Conservation (phyloP, 2,113 vertebrate genomes). For the Monopterus albus region DNA sequence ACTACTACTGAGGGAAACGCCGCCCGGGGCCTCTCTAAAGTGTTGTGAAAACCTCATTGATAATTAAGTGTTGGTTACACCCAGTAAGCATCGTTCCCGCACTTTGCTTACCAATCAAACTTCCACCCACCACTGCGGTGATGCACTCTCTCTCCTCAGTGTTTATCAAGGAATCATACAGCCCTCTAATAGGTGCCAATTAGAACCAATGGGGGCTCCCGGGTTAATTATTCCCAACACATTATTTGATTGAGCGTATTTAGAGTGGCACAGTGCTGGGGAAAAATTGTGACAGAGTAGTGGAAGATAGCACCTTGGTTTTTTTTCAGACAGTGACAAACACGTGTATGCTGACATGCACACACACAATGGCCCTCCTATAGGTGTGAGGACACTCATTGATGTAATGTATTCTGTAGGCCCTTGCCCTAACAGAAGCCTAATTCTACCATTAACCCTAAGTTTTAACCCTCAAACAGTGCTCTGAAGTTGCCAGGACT, state of each 20-base stretch:
- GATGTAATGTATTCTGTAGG: too few species aligned
- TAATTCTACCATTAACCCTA: too few species aligned
- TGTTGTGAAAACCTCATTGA: conserved; percentile 87
- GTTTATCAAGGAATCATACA: conserved; percentile 83
- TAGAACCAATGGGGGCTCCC: conserved; percentile 82
- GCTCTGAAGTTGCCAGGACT: too few species aligned
- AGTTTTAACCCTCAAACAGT: too few species aligned
- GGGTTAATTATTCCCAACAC: conserved; percentile 87
- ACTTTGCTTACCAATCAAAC: conserved; percentile 87
- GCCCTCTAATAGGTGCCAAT: conserved; percentile 85
- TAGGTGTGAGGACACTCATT: too few species aligned
- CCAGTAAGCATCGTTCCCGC: conserved; percentile 82
- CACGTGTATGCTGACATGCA: not conserved
- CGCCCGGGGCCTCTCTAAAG: conserved; percentile 82
- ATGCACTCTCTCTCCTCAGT: conserved; percentile 64
- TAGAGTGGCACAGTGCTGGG: conserved; percentile 75
- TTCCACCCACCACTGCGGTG: conserved; percentile 74
- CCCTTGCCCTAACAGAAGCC: too few species aligned
- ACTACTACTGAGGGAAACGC: conserved; percentile 82
- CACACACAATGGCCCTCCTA: conserved; percentile 9
- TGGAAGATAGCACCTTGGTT: conserved; percentile 69
- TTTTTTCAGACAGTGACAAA: conserved; percentile 36
- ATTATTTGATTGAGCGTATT: conserved; percentile 85
- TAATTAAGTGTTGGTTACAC: conserved; percentile 89
- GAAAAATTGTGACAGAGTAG: conserved; percentile 63